Conservation (phyloP, 1,140 invertebrate genomes). For the Magallana gigas region DNA sequence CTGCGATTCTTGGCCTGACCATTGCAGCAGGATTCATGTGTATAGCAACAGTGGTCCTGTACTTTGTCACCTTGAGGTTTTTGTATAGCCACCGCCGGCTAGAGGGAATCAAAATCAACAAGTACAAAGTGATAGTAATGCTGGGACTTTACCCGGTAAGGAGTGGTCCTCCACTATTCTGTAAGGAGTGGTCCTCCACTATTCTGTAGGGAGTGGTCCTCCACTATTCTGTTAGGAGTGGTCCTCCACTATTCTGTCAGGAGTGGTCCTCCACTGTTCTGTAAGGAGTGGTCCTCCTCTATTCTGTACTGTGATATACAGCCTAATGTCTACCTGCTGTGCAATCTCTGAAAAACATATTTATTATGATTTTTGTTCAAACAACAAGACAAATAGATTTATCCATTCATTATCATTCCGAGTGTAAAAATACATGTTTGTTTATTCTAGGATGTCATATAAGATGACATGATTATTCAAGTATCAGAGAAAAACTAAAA, state of each 20-base stretch:
- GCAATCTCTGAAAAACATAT: too few relatives aligned
- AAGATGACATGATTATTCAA: too few relatives aligned
- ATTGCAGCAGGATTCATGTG: slow-evolving; percentile 23
- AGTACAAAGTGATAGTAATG: slow-evolving; percentile 39
- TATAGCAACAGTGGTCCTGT: slow-evolving; percentile 11
- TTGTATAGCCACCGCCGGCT: slow-evolving; percentile 3
- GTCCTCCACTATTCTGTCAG: not conserved
- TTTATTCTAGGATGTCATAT: too few relatives aligned
- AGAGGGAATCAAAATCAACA: slow-evolving; percentile 32
- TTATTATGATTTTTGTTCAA: too few relatives aligned
- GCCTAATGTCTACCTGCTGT: too few relatives aligned
- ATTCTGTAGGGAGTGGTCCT: not conserved
- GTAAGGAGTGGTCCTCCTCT: too few relatives aligned
- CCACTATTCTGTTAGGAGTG: not conserved
- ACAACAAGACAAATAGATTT: too few relatives aligned
- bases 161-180: not conserved
- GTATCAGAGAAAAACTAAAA: too few relatives aligned
- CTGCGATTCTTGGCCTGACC: not conserved
- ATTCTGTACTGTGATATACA: too few relatives aligned
- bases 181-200: not conserved
- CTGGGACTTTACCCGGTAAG: slow-evolving; percentile 43
- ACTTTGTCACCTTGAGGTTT: slow-evolving; percentile 15
- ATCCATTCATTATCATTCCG: too few relatives aligned
- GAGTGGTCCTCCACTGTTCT: too few relatives aligned
- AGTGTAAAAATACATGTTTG: too few relatives aligned